These are phyloP conservation scores for Yoshiicerus persimilis DNA, from an alignment of 1,140 invertebrate genomes.

Conservation along the genomic window DNA sequence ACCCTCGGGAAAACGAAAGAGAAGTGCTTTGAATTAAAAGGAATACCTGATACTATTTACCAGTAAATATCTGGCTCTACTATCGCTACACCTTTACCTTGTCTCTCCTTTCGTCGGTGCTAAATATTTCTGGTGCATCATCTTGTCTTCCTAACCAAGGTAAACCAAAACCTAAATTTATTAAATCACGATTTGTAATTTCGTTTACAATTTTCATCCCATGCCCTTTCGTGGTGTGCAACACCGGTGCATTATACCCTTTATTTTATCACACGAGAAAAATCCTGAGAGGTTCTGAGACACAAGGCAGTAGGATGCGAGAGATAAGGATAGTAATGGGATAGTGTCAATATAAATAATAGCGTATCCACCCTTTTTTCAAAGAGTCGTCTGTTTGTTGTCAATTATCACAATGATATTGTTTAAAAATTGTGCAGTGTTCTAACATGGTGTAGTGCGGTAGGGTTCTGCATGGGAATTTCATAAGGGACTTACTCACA, in stretches of 20 bases:
- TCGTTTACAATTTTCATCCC: background rate
- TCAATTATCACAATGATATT: background rate
- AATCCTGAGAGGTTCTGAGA: no score
- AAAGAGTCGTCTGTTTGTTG: background rate
- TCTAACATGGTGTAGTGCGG: no score
- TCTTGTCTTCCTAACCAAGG: background rate
- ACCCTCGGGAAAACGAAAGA: background rate
- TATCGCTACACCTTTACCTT: background rate
- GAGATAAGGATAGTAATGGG: background rate
- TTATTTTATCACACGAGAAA: no score
- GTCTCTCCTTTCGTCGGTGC: background rate
- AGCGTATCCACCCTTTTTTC: background rate
- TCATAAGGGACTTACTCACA: no score
- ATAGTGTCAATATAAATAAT: background rate
- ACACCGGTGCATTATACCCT: no score
- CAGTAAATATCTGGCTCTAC: background rate
- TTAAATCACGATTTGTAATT: background rate
- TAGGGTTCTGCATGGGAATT: background rate
- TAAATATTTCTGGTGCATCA: background rate
- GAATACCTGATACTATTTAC: no score
- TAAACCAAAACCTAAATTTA: background rate
- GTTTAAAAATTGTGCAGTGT: background rate
- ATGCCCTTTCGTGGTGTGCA: no score
- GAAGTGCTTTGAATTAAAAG: no score
- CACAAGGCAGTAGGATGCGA: background rate